Conservation (phyloP, 2,888 invertebrate species). For the Agrilus biguttatus region DNA sequence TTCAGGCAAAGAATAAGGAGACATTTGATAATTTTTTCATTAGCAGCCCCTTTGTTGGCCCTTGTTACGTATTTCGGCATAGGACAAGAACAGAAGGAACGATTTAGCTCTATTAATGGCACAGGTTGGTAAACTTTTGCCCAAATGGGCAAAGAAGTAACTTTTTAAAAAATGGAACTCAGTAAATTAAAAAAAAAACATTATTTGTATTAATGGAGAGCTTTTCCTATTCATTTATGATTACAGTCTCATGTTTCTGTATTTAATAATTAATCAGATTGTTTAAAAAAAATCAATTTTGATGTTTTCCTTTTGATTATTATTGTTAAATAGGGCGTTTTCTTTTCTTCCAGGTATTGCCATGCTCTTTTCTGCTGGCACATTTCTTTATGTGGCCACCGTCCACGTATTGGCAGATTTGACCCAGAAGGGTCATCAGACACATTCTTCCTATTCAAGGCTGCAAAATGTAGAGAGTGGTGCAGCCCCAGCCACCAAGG, state of each 20-base stretch:
- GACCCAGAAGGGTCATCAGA: constrained; percentile 41
- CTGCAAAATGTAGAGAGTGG: constrained; percentile 26
- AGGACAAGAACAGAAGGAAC: constrained; percentile 85
- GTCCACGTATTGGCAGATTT: constrained; percentile 97
- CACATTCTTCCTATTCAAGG: constrained; percentile 27
- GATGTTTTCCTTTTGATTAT: not conserved
- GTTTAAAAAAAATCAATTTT: too few species aligned
- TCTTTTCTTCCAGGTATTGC: constrained; percentile 51
- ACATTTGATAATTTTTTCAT: constrained; percentile 83
- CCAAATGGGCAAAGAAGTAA: too few species aligned
- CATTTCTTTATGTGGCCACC: constrained; percentile 96
- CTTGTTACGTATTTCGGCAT: constrained; percentile 87
- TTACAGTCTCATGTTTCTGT: not conserved
- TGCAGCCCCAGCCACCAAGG: constrained; percentile 8
- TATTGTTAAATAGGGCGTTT: not conserved
- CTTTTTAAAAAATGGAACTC: too few species aligned
- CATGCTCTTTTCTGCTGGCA: constrained; percentile 97
- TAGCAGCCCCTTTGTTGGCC: constrained; percentile 82
- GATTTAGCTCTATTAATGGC: constrained; percentile 74
- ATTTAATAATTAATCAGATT: not conserved
- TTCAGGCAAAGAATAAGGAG: constrained; percentile 62
- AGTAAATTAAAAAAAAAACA: too few species aligned
- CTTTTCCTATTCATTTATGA: too few species aligned
- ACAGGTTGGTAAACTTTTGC: constrained; percentile 46
- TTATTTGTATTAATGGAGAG: too few species aligned